Base-by-base conservation (phyloP, 2,113 vertebrate species). In the Rousettus leschenaultii region DNA sequence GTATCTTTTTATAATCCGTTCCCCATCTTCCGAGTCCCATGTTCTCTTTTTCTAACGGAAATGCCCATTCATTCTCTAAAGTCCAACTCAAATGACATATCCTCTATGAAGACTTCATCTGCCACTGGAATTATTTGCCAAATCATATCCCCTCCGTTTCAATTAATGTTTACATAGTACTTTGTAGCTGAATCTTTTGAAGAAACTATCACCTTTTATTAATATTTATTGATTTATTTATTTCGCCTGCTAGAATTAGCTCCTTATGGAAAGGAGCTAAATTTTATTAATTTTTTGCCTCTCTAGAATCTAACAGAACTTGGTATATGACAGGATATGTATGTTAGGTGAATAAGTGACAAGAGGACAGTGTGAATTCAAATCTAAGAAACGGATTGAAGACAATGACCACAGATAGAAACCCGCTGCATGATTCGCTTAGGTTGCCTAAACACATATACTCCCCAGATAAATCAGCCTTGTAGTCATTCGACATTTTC, bases 241-340 rank as follows among this genome's bases (percentile, higher is more conserved):
- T 55, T 82, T 92, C 5, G 65, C 22, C 11, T 93, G 38, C 38
- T 65, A 48, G 13, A 94, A 87, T 70, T 63, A 75, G 57, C n/a
- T 88, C 21, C 63, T 86, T 38, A 11, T 65, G 1, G 11, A 77
- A 63, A 82, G 24, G 30, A 55, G 30, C 21, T 93, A 84, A 30
- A 30, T 73, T 75, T 90, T 79, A 94, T 65, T 59, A 59, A 59
- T 45, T 85, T 91, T 91, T 87, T 75, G 71, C 40, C 45, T 92
- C 33, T 61, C 43, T 79, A 75, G 13, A 86, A 71, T 70, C 48
- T 88, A 89, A 93, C 1, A 85, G 40, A n/a, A 74, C 30, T 75
- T 68, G 35, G 40, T 9, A 86, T 70, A 61, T 19, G 33, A 35
- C 6, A 83, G 22, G 11, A 6, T 33, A 40, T 24, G 10, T 43